Base-by-base conservation (phyloP, 2,888 invertebrate species). In the Ametastegia equiseti region DNA sequence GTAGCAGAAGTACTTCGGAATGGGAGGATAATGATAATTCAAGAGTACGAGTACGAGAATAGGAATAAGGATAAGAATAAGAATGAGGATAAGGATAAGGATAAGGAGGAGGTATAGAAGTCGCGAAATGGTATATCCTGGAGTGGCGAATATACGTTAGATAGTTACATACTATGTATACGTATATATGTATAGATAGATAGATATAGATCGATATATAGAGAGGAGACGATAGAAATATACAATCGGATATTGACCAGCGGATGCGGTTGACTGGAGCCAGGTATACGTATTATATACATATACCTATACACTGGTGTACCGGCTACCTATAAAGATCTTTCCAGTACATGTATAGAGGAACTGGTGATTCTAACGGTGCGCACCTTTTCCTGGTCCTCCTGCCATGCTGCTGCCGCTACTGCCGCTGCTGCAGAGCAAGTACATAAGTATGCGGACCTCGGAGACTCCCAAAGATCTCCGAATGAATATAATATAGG, bases 341-440 rank as follows among this genome's bases (percentile, higher is more conserved):
- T n/a, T n/a, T n/a, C n/a, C n/a, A 9, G 42, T 42, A 42, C 6
- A 15, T 27, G 60, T 60, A 60, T 60, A 30, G 60, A 60, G 27
- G 54, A 54, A 75, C 30, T 36, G 54, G 36, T 36, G 45, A 75
- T 75, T 75, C 54, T 75, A 75, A 75, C 75, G 75, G 75, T 54
- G 75, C 75, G 50, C 75, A 54, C 50, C 75, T 54, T 54, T 75
- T 75, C 75, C 75, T 75, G 75, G 23, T 45, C 23, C 36, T 45
- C 45, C 71, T 23, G n/a, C 50, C 54, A n/a, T n/a, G n/a, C n/a
- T n/a, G n/a, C n/a, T n/a, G n/a, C n/a, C n/a, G n/a, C n/a, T n/a
- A n/a, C n/a, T n/a, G n/a, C n/a, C n/a, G n/a, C n/a, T n/a, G n/a
- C n/a, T n/a, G n/a, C n/a, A n/a, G n/a, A n/a, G n/a, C n/a, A n/a